Percentiles rank a stretch among this genome's conserved stretches.
These are phyloP conservation scores for Paracyclopina nana DNA, from an alignment of 1,140 invertebrate genomes.

Conservation along the genomic window DNA sequence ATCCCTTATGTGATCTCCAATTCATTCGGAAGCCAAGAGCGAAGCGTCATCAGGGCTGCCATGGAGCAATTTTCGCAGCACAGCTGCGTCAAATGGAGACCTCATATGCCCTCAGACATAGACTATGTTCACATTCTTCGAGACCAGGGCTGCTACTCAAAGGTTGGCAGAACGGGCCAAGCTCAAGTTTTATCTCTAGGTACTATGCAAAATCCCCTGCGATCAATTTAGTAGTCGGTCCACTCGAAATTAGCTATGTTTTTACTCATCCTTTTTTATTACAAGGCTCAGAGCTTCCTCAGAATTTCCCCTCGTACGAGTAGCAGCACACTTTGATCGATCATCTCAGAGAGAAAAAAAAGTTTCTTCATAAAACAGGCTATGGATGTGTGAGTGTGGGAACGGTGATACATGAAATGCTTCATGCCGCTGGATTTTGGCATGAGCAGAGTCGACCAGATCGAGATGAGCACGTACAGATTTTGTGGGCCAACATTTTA, in stretches of 20 bases:
- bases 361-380: neutral
- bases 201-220: too few species aligned
- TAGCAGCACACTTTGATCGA: neutral
- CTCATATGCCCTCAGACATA: neutral
- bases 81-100: conserved; percentile 1
- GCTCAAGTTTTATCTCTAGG: neutral
- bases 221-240: too few species aligned
- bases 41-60: neutral
- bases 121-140: conserved; percentile 2
- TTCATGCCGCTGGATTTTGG: conserved; percentile 16
- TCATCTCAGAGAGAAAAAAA: neutral
- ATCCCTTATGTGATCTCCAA: conserved; percentile 3
- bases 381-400: neutral
- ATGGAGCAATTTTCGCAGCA: neutral
- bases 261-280: neutral
- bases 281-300: neutral
- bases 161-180: neutral
- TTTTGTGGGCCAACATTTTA: conserved; percentile 16
- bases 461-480: conserved; percentile 13
- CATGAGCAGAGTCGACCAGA: conserved; percentile 16
- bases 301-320: neutral
- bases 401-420: conserved; percentile 15
- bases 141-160: neutral
- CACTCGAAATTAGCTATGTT: neutral
- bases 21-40: neutral